These are phyloP conservation scores for Ascidia mentula DNA, from an alignment of 23 tunicate genomes.

Conservation along the genomic window DNA sequence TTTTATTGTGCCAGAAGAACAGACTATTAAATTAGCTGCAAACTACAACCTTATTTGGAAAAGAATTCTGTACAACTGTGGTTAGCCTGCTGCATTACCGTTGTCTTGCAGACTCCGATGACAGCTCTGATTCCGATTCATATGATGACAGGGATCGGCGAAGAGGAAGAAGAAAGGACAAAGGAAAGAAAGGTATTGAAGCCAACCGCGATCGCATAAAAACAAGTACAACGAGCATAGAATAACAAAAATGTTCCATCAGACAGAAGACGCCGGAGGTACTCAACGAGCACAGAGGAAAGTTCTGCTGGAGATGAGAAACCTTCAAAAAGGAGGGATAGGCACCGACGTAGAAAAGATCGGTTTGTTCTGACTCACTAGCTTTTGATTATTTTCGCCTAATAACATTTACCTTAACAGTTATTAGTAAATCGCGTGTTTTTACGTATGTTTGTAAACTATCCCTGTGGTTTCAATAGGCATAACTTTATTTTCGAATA, in stretches of 20 bases:
- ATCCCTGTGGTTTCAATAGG: no score
- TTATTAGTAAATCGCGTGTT: no score
- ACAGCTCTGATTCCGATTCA: slow-evolving; percentile 44
- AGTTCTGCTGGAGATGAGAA: slow-evolving; percentile 95
- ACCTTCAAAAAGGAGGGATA: slow-evolving; percentile 38
- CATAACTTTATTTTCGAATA: no score
- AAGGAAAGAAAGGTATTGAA: neutral
- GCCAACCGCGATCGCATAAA: neutral
- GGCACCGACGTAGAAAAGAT: slow-evolving; percentile 20
- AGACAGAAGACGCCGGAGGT: slow-evolving; percentile 78
- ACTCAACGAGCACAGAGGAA: slow-evolving; percentile 95
- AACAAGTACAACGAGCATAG: neutral
- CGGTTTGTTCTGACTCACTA: slow-evolving; percentile 10
- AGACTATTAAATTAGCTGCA: no score
- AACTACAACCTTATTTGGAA: no score
- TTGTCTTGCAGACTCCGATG: neutral
- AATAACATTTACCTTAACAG: no score
- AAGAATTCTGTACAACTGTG: no score
- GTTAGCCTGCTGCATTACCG: no score
- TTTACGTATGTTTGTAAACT: no score
- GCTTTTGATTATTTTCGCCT: no score
- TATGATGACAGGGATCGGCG: slow-evolving; percentile 55
- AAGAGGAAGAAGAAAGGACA: slow-evolving; percentile 48
- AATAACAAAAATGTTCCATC: neutral
- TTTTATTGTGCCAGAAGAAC: no score